phyloP scores from a whole-genome alignment of 2,797 vertebrate genomes.

The Phalanger gymnotis region DNA sequence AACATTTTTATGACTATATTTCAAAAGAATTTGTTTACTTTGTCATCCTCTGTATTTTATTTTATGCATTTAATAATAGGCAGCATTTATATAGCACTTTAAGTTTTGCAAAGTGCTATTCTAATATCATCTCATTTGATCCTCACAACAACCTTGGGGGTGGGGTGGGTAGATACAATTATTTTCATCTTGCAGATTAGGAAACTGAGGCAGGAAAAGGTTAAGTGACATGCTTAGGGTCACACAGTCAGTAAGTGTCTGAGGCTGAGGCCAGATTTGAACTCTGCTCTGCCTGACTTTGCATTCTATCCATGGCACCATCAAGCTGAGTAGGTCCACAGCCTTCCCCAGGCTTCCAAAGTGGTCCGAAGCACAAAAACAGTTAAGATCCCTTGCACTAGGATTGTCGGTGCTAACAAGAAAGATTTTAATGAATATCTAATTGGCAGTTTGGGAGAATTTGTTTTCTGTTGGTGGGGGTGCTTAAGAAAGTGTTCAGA shows the following conservation, averaged over 20 bases:
- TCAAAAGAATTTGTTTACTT: neutral
- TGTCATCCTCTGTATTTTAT: neutral
- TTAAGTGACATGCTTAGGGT: neutral
- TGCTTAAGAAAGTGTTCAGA: neutral
- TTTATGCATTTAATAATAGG: neutral
- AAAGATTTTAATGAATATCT: neutral
- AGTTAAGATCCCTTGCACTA: neutral
- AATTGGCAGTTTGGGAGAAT: neutral
- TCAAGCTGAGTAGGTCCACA: neutral
- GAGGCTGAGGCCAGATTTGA: neutral
- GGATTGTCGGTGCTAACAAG: neutral
- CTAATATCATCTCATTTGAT: neutral
- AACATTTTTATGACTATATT: neutral
- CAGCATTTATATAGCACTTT: neutral
- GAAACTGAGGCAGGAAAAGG: neutral
- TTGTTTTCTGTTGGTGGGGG: neutral
- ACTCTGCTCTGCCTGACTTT: neutral
- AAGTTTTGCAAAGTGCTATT: neutral
- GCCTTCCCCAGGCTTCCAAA: neutral
- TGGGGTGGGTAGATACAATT: neutral
- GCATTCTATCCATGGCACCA: neutral
- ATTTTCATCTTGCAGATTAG: neutral
- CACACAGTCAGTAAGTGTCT: neutral
- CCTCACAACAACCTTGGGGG: neutral
- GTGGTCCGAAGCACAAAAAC: neutral